These are phyloP conservation scores for Andrena haemorrhoa DNA, from an alignment of 2,888 invertebrate species.

Conservation along the genomic window DNA sequence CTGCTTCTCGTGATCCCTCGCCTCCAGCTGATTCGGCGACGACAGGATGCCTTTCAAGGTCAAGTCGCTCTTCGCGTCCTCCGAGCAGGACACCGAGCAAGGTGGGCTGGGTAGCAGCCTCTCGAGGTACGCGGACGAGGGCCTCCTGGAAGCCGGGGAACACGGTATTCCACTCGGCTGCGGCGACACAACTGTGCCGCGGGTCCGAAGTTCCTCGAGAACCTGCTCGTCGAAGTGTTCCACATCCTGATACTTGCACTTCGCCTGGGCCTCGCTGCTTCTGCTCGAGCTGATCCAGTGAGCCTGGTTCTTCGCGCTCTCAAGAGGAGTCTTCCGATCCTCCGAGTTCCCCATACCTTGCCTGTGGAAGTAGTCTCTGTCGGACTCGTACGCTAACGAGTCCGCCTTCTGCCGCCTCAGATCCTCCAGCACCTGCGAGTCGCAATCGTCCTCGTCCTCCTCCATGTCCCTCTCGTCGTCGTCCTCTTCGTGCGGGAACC, in stretches of 20 bases:
- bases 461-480: slow-evolving; percentile 64
- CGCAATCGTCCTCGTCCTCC: slow-evolving; percentile 73
- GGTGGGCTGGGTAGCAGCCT: slow-evolving; percentile 89
- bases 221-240: slow-evolving; percentile 86
- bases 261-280: slow-evolving; percentile 78
- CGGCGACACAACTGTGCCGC: slow-evolving; percentile 87
- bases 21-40: slow-evolving; percentile 66
- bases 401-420: slow-evolving; percentile 66
- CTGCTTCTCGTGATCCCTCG: slow-evolving; percentile 63
- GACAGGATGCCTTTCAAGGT: slow-evolving; percentile 76
- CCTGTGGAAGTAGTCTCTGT: slow-evolving; percentile 43
- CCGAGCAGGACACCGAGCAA: slow-evolving; percentile 89
- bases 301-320: slow-evolving; percentile 54
- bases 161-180: slow-evolving; percentile 90
- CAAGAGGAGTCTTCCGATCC: slow-evolving; percentile 48
- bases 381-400: slow-evolving; percentile 60
- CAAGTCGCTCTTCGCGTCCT: slow-evolving; percentile 88
- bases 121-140: slow-evolving; percentile 86
- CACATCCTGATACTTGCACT: slow-evolving; percentile 74
- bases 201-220: slow-evolving; percentile 88
- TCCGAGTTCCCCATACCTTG: slow-evolving; percentile 34
- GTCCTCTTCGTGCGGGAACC: slow-evolving; percentile 62
- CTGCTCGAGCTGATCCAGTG: slow-evolving; percentile 61
- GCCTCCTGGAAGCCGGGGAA: slow-evolving; percentile 73
- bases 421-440: slow-evolving; percentile 78